These are phyloP conservation scores for Brienomyrus longianalis DNA, from an alignment of 2,113 vertebrate species.

Conservation along the genomic window DNA sequence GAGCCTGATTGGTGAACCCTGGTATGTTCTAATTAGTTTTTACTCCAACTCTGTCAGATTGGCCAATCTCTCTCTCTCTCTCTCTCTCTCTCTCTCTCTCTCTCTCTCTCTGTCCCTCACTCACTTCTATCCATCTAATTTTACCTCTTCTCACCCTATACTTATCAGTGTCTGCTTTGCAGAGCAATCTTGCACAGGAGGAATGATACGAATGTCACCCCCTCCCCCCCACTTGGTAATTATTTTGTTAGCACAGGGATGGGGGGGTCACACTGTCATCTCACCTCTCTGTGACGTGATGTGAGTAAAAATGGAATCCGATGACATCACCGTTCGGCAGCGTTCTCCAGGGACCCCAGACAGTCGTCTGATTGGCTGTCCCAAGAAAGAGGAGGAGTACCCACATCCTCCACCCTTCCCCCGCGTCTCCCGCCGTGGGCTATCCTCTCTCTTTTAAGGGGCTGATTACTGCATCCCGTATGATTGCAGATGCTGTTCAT, in stretches of 20 bases:
- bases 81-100: not conserved
- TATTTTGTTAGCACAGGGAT: not conserved
- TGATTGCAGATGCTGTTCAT: not conserved
- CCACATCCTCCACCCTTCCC: not conserved
- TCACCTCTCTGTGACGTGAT: not conserved
- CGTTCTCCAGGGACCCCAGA: not conserved
- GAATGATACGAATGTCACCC: not conserved
- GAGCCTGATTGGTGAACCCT: not conserved
- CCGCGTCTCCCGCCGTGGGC: not conserved
- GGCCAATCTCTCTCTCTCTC: not conserved
- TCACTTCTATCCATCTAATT: not conserved
- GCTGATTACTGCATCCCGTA: not conserved
- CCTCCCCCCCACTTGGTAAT: not conserved
- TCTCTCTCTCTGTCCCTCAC: not conserved
- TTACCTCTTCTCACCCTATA: not conserved
- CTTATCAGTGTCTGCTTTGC: not conserved
- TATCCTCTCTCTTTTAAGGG: not conserved
- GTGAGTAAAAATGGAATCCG: not conserved
- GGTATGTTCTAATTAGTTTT: not conserved
- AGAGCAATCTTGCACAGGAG: not conserved
- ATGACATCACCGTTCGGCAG: not conserved
- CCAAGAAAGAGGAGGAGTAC: not conserved
- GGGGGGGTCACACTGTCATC: not conserved
- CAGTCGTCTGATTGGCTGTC: not conserved
- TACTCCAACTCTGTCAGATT: not conserved